Evolutionary conservation across 2,797 vertebrate species (phyloP), one percentile per base, ranked within the genome.

Genomic region (Tokudaia tokunoshimensis): DNA sequence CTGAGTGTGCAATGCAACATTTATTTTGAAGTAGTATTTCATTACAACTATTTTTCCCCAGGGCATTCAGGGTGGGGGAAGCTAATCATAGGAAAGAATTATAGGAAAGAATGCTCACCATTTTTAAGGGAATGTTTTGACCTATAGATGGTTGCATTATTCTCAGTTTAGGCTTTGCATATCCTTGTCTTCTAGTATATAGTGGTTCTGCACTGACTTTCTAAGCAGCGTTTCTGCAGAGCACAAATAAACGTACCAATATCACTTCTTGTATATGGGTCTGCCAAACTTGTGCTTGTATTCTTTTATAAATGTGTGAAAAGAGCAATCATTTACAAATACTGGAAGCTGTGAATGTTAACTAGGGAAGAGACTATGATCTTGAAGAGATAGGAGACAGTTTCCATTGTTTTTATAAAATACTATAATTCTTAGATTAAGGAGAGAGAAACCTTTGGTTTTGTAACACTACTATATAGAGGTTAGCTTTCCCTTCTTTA

Each of bases 371-470:
- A 65, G 2, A 88, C 82, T 59, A 78, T 85, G n/a, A 84, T 92
- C 96, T 96, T 94, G 79, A 89, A 91, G 50, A 87, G 82, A 22
- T 17, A n/a, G 52, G 74, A 86, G 57, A 83, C 6, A 72, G 31
- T 95, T 95, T 97, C 86, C 63, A 91, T 75, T 93, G 81, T 92
- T 95, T 95, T 88, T 92, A 59, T 57, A 83, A 93, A 94, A 78
- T 67, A 34, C 92, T 94, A 80, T 89, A 47, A 61, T 84, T 98
- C 20, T 97, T 89, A 82, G 65, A 72, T 50, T 85, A 82, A 75
- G 72, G 37, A 92, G n/a, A 88, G 7, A 6, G 14, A 94, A 92
- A 20, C 85, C 67, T 96, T 47, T 41, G 55, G 3, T 96, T 95
- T 97, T 15, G 82, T 86, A 93, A 76, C 78, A 89, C 31, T 78